These are phyloP conservation scores for Peribatodes rhomboidaria DNA, from an alignment of 2,888 invertebrate species.

Conservation along the genomic window DNA sequence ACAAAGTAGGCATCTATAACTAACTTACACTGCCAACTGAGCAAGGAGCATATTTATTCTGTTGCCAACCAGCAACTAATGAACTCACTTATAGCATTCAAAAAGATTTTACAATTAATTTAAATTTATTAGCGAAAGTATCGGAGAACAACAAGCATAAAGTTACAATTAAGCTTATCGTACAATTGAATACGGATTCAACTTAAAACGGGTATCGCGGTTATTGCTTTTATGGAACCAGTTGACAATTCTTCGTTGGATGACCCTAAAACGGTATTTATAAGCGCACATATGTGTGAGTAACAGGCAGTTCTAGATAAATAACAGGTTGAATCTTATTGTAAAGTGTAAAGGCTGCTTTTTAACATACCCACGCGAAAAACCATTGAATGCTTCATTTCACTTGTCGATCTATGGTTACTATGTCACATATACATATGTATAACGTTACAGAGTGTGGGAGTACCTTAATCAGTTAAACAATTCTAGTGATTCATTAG, in stretches of 20 bases:
- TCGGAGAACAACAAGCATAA: neutral
- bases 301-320: neutral
- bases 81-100: neutral
- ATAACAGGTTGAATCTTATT: constrained; percentile 33
- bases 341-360: constrained; percentile 49
- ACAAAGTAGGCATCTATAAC: constrained; percentile 1
- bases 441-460: constrained; percentile 7
- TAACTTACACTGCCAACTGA: constrained; percentile 4
- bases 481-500: constrained; percentile 7
- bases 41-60: neutral
- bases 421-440: neutral
- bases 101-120: constrained; percentile 1
- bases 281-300: constrained; percentile 28
- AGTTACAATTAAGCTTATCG: constrained; percentile 13
- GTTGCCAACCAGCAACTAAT: constrained; percentile 10
- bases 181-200: constrained; percentile 27
- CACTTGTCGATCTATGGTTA: constrained; percentile 32
- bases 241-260: constrained; percentile 36
- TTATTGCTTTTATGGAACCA: constrained; percentile 34
- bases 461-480: constrained; percentile 2
- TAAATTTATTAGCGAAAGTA: neutral
- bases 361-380: constrained; percentile 50
- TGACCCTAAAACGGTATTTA: constrained; percentile 40
- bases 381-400: constrained; percentile 62
- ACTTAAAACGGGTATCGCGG: constrained; percentile 39